Conservation (phyloP, 2,113 vertebrate genomes). For the Carassius gibelio region DNA sequence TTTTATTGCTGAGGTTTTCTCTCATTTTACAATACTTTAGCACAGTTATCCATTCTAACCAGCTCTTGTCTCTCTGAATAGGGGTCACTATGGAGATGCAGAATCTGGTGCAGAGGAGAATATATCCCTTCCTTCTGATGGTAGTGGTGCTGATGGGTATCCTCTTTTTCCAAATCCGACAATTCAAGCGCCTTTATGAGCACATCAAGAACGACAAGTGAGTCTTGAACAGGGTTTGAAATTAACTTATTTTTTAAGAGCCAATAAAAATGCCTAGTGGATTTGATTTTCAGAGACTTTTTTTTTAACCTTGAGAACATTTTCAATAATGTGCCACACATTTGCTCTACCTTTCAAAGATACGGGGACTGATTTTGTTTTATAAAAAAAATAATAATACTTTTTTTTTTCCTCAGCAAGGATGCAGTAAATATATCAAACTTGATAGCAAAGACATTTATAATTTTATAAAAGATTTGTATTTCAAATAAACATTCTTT, state of each 20-base stretch:
- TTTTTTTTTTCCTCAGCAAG: not conserved
- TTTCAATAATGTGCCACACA: not conserved
- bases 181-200: constrained; percentile 99
- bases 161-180: constrained; percentile 96
- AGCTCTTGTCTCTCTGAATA: constrained; percentile 62
- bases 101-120: constrained; percentile 93
- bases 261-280: not conserved
- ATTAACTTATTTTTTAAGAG: not conserved
- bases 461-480: not conserved
- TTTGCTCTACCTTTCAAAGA: not conserved
- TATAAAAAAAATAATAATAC: not conserved
- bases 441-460: not conserved
- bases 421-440: not conserved
- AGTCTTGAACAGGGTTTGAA: constrained; percentile 57
- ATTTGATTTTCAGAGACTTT: not conserved
- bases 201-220: constrained; percentile 99
- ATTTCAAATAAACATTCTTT: not conserved
- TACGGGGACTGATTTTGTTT: not conserved
- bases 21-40: not conserved
- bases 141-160: constrained; percentile 93
- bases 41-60: not conserved
- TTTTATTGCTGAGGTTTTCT: not conserved
- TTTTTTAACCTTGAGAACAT: not conserved
- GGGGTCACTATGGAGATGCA: constrained; percentile 96
- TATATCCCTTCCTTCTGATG: constrained; percentile 97